These are phyloP conservation scores for Eledona agricola DNA, from an alignment of 2,888 invertebrate species.

Conservation along the genomic window DNA sequence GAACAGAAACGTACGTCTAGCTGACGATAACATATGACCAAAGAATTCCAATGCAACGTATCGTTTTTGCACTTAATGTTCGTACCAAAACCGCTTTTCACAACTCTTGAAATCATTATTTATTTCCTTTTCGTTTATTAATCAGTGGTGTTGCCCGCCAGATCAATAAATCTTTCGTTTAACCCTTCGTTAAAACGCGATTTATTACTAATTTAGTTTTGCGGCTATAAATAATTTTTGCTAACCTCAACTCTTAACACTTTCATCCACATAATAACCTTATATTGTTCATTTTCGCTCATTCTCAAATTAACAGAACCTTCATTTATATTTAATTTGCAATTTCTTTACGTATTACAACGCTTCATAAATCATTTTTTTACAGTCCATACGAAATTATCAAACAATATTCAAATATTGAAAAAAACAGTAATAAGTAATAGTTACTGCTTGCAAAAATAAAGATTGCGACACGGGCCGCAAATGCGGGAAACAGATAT, in stretches of 20 bases:
- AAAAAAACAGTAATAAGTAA: too few species aligned
- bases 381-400: too few species aligned
- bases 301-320: too few species aligned
- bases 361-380: too few species aligned
- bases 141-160: slow-evolving; percentile 19
- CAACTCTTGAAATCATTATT: slow-evolving; percentile 32
- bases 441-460: too few species aligned
- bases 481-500: too few species aligned
- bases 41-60: slow-evolving; percentile 25
- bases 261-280: background rate
- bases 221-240: slow-evolving; percentile 16
- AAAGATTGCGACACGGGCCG: too few species aligned
- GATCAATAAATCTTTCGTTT: slow-evolving; percentile 34
- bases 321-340: too few species aligned
- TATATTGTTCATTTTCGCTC: too few species aligned
- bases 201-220: slow-evolving; percentile 28
- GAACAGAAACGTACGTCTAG: slow-evolving; percentile 21
- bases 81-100: slow-evolving; percentile 21
- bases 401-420: too few species aligned
- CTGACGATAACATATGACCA: slow-evolving; percentile 29
- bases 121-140: slow-evolving; percentile 35
- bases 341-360: too few species aligned
- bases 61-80: slow-evolving; percentile 35
- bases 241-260: background rate
- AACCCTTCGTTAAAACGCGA: slow-evolving; percentile 22